These are phyloP conservation scores for Cladorhizidae sp. DNA, from an alignment of 37 sponge, comb jelly and placozoan species.

Conservation along the genomic window DNA sequence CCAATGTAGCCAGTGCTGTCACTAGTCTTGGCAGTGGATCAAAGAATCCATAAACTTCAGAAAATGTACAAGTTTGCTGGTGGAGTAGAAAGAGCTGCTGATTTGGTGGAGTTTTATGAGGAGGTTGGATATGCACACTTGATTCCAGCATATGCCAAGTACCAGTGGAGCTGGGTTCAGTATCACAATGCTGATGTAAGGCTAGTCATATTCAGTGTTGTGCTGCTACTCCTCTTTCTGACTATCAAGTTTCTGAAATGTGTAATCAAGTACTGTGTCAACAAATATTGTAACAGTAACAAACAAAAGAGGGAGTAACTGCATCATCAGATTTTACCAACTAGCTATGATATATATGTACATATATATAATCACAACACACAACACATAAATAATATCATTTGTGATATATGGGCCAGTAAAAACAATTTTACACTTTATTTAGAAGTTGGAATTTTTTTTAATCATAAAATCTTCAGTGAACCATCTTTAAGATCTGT, in stretches of 20 bases:
- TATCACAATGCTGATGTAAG: slow-evolving; percentile 63
- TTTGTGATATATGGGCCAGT: too few species aligned
- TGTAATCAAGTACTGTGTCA: neutral
- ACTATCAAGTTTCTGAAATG: neutral
- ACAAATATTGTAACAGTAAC: too few species aligned
- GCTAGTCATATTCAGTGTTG: neutral
- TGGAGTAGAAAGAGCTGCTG: slow-evolving; percentile 44
- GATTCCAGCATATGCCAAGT: slow-evolving; percentile 57
- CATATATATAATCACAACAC: too few species aligned
- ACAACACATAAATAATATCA: too few species aligned
- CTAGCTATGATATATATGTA: too few species aligned
- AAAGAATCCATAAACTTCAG: slow-evolving; percentile 8
- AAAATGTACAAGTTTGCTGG: slow-evolving; percentile 28
- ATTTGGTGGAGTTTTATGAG: slow-evolving; percentile 55
- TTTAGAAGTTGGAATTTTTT: too few species aligned
- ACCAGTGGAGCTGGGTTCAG: slow-evolving; percentile 71
- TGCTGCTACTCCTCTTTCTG: neutral
- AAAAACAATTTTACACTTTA: too few species aligned
- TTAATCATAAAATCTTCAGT: too few species aligned
- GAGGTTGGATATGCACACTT: slow-evolving; percentile 56
- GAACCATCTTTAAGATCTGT: too few species aligned
- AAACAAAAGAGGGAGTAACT: too few species aligned
- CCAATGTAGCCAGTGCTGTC: too few species aligned
- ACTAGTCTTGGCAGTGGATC: neutral
- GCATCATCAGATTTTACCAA: too few species aligned